A percentile compares a stretch with the other conserved stretches of the same genome.
phyloP scores from a whole-genome alignment of 2,888 invertebrate genomes.

The Shargacucullia verbasci region DNA sequence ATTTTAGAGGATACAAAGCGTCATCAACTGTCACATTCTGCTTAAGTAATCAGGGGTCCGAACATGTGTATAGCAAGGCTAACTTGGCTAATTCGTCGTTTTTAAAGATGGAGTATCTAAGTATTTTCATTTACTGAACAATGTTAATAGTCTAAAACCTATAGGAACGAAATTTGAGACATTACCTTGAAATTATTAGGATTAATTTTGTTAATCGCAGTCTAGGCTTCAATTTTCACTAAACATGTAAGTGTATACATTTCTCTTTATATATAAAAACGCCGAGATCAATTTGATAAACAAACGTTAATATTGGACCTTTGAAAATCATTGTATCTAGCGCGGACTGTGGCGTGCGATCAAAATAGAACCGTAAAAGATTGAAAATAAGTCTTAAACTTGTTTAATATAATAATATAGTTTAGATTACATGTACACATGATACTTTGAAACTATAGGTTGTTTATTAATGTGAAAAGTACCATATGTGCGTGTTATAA shows the following conservation, averaged over 20 bases:
- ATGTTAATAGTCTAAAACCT: slow-evolving; percentile 4
- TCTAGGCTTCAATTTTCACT: slow-evolving; percentile 49
- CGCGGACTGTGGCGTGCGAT: slow-evolving; percentile 42
- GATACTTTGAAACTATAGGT: slow-evolving; percentile 14
- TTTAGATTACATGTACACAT: slow-evolving; percentile 18
- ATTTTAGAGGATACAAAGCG: no score
- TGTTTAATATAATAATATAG: slow-evolving; percentile 31
- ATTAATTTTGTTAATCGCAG: slow-evolving; percentile 8
- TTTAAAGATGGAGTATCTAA: no score
- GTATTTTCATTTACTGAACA: neutral
- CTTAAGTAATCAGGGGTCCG: no score
- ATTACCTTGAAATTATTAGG: neutral
- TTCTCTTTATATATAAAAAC: slow-evolving; percentile 30
- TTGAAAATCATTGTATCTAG: slow-evolving; percentile 35
- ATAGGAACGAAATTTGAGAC: slow-evolving; percentile 33
- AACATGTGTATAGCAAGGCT: no score
- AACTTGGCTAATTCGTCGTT: no score
- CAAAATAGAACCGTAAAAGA: slow-evolving; percentile 41
- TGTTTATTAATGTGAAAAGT: slow-evolving; percentile 16
- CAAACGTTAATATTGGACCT: slow-evolving; percentile 42
- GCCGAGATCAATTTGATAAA: slow-evolving; percentile 47
- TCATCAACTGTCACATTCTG: no score
- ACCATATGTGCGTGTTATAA: slow-evolving; percentile 15
- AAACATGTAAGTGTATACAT: slow-evolving; percentile 25
- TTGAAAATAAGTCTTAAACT: slow-evolving; percentile 50